Conservation (phyloP, 2,113 vertebrate genomes). For the Falcunculus frontatus region DNA sequence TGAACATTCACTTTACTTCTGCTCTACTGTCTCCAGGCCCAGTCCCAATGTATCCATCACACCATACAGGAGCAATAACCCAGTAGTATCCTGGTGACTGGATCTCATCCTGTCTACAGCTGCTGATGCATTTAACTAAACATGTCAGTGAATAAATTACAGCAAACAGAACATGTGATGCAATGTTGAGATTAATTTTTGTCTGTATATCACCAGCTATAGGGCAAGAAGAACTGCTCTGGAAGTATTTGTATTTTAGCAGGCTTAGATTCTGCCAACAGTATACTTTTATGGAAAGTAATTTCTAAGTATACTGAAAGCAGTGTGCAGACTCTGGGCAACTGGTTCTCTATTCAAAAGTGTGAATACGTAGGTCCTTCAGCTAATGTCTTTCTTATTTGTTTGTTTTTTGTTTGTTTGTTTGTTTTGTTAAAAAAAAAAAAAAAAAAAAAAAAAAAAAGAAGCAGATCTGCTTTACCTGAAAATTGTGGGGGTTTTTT, state of each 20-base stretch:
- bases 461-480: neutral
- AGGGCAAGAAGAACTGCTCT: neutral
- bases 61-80: rapidly evolving
- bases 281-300: neutral
- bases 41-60: neutral
- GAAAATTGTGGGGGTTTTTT: neutral
- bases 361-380: neutral
- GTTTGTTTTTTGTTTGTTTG: neutral
- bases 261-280: neutral
- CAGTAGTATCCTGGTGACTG: rapidly evolving
- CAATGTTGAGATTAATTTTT: neutral
- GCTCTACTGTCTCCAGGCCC: neutral
- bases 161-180: neutral
- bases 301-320: neutral
- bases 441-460: neutral
- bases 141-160: neutral
- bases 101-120: neutral
- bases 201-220: neutral
- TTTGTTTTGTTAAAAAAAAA: neutral
- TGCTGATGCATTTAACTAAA: neutral
- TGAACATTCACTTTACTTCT: neutral
- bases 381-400: neutral
- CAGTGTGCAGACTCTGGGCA: neutral
- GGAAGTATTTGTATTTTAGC: neutral
- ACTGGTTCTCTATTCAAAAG: neutral